Base-by-base conservation (phyloP, 2,888 invertebrate genomes). In the Kuschelorhynchus macadamiae region DNA sequence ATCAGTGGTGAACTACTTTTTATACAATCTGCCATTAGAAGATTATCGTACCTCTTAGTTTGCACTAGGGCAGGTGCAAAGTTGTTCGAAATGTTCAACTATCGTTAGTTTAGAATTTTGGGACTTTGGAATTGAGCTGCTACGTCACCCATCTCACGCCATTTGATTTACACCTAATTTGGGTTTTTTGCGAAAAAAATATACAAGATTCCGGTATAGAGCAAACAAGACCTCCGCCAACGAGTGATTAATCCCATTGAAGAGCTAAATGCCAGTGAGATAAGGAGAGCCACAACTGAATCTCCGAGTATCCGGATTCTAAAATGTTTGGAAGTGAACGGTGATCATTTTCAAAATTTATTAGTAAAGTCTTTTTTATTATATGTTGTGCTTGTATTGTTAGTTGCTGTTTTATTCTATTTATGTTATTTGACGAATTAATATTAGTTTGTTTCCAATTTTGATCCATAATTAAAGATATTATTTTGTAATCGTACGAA, bases 31-130 rank as follows among this genome's bases (percentile, higher is more conserved):
- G 47, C 30, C 36, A 20, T 20, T 60, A 21, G 41, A 53, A 39
- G 44, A 46, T 12, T 66, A 53, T 53, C 46, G 52, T n/a, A 60
- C n/a, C 20, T 47, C 60, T 41, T 59, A 60, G 65, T 50, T 41
- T 47, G 57, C 32, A 57, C 33, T 32, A 7, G 16, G 56, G 20
- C 30, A 12, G 53, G 3, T 7, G n/a, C 53, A 55, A 21, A 7
- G 17, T 9, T 18, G 11, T 32, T 55, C 20, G 20, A 55, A 30
- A 42, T 56, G 42, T 56, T 56, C 16, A 44, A 44, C 30, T 18
- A 56, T 42, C 56, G 32, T 9, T 56, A 44, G 44, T 8, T 56
- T 11, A 42, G 56, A 16, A n/a, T 39, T 20, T 55, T 41, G 25
- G 39, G 25, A 12, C 49, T 21, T 3, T 49, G 49, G 55, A 30